Base-by-base conservation (phyloP, 1,140 invertebrate species). In the Heliothis virescens region DNA sequence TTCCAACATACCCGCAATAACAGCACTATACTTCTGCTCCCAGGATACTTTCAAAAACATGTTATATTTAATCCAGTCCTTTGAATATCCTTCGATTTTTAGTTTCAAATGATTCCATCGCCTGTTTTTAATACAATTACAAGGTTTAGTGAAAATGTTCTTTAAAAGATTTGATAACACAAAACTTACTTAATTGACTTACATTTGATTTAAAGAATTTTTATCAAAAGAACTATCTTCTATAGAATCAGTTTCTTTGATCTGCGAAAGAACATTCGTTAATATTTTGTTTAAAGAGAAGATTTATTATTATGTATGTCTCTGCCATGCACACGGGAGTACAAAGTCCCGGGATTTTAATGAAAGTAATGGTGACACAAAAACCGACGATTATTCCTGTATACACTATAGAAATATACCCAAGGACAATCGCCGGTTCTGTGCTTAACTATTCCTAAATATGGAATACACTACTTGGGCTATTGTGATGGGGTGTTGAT, bases 51-150 rank as follows among this genome's bases (percentile, higher is more conserved):
- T 89, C 29, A 93, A 82, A 78, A 92, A 87, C 18, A 81, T 79
- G 34, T 92, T 91, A 67, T 92, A 92, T 47, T 90, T 90, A 0
- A 79, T 71, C 91, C 91, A 94, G 67, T 92, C 91, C 12, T 91
- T 82, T 1, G 83, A 75, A 80, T 89, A 86, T 63, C 92, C 86
- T 53, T 88, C 73, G 9, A 93, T 83, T 79, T 93, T 93, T 47
- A 53, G 81, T 67, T 90, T 92, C 34, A 92, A 90, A 82, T 90
- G 79, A 60, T 77, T 86, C 92, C 91, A 93, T 26, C 86, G 85
- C 47, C 92, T 94, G 59, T 60, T 10, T 47, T 26, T 53, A 21
- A 34, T 15, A 63, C 26, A 63, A 69, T 41, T 41, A 26, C 21
- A 9, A 41, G 1, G 34, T 41, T 41, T 41, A 41, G 21, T 1